Percentiles rank a stretch among this genome's conserved stretches.
Evolutionary conservation across 23 tunicate genomes (phyloP).

Genomic region (Clavelina lepadiformis): DNA sequence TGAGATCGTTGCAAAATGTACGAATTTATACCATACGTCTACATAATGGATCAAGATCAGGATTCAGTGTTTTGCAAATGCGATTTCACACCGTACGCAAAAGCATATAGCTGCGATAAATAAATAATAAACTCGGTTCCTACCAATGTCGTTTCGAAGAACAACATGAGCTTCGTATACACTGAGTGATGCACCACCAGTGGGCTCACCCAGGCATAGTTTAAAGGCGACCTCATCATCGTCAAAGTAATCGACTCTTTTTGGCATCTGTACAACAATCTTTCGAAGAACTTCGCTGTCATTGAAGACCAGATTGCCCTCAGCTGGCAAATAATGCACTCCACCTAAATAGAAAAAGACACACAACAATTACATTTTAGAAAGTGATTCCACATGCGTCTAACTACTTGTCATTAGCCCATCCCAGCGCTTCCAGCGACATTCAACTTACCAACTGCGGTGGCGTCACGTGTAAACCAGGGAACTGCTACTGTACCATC

Average conservation of each 20-base stretch:
- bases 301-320: conserved; percentile 84
- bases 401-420: too few species aligned
- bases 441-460: conserved; percentile 72
- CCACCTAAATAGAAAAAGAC: conserved; percentile 58
- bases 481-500: conserved; percentile 94
- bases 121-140: neutral
- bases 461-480: conserved; percentile 77
- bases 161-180: conserved; percentile 55
- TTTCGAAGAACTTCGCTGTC: conserved; percentile 71
- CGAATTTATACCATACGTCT: neutral
- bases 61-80: neutral
- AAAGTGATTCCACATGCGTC: too few species aligned
- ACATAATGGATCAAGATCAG: neutral
- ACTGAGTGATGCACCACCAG: conserved; percentile 74
- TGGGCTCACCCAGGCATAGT: conserved; percentile 67
- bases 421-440: neutral
- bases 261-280: conserved; percentile 78
- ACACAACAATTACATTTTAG: too few species aligned
- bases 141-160: conserved; percentile 78
- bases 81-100: neutral
- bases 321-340: conserved; percentile 74
- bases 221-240: conserved; percentile 78
- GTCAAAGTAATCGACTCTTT: conserved; percentile 58
- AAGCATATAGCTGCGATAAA: neutral
- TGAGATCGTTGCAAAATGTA: neutral